Evolutionary conservation across 2,113 vertebrate species (phyloP).

Genomic region (Apeltes quadracus): DNA sequence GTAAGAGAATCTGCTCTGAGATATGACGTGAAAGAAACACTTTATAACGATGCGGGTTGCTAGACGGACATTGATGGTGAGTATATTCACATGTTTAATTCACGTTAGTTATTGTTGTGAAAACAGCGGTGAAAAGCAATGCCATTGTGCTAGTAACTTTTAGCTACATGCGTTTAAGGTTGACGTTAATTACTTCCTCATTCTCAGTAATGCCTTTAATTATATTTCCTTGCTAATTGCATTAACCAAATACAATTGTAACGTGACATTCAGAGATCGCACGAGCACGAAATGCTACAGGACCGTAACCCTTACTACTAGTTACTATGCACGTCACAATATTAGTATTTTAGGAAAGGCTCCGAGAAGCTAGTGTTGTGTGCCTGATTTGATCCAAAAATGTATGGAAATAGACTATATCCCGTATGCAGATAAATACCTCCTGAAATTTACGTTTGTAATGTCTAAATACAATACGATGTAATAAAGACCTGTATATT

Average conservation of each 20-base stretch:
- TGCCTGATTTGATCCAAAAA: background rate
- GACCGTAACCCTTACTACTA: background rate
- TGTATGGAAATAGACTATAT: background rate
- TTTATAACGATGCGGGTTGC: background rate
- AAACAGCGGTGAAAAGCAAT: no score
- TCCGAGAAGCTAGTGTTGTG: no score
- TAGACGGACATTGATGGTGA: constrained; percentile 28
- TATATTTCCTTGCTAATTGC: no score
- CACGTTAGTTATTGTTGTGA: background rate
- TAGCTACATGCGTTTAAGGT: no score
- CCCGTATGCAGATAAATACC: background rate
- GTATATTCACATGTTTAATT: background rate
- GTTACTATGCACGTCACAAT: background rate
- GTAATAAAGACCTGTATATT: background rate
- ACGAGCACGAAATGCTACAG: background rate
- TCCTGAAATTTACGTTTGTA: background rate
- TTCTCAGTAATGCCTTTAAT: no score
- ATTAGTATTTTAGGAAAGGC: background rate
- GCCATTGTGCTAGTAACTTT: background rate
- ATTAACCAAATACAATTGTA: background rate
- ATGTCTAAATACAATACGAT: background rate
- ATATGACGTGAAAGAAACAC: background rate
- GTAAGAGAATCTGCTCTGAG: background rate
- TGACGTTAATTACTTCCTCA: no score
- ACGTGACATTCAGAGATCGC: background rate